These are phyloP conservation scores for Cydia fagiglandana DNA, from an alignment of 1,140 invertebrate species.

Conservation along the genomic window DNA sequence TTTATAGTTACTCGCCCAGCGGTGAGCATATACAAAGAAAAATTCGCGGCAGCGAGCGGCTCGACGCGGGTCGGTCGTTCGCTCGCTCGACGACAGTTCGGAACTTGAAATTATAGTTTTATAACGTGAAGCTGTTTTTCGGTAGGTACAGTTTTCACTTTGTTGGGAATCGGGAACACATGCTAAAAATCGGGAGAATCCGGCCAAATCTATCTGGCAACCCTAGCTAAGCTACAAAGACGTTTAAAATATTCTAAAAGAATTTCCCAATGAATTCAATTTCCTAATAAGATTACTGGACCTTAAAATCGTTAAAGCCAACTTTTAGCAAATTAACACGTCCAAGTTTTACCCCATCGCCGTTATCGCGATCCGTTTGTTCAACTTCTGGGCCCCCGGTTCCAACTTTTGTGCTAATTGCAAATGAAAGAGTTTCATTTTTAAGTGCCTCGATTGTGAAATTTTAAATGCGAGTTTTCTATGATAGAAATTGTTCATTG, in stretches of 20 bases:
- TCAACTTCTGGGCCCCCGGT: conserved; percentile 4
- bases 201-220: too few relatives aligned
- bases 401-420: conserved; percentile 21
- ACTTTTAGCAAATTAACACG: conserved; percentile 48
- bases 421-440: conserved; percentile 24
- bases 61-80: too few relatives aligned
- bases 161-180: too few relatives aligned
- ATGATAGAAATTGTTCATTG: not conserved
- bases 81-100: too few relatives aligned
- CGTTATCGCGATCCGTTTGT: conserved; percentile 40
- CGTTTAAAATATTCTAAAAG: not conserved
- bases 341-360: conserved; percentile 38
- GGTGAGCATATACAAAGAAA: too few relatives aligned
- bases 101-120: too few relatives aligned
- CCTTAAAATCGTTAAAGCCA: conserved; percentile 20
- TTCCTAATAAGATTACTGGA: conserved; percentile 18
- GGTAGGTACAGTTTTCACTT: too few relatives aligned
- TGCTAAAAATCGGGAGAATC: too few relatives aligned
- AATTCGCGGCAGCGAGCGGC: too few relatives aligned
- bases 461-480: not conserved
- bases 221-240: not conserved
- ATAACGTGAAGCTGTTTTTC: too few relatives aligned
- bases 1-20: too few relatives aligned
- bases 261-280: conserved; percentile 2
- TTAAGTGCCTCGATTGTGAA: conserved; percentile 13